These are phyloP conservation scores for Vidua macroura DNA, from an alignment of 2,113 vertebrate species.

Conservation along the genomic window DNA sequence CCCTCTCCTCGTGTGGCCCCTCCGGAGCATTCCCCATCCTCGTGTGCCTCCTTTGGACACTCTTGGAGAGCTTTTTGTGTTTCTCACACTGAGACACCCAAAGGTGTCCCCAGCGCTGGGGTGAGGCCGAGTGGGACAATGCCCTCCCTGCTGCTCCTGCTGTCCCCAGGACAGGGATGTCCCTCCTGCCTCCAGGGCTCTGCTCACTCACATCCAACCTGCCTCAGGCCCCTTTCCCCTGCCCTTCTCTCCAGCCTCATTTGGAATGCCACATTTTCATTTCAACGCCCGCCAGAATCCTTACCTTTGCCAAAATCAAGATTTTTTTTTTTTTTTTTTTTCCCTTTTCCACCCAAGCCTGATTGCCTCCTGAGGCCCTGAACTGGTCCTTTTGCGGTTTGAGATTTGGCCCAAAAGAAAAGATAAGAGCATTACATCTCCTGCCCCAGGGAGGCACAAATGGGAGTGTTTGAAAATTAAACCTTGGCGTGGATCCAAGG, in stretches of 20 bases:
- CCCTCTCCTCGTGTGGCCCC: neutral
- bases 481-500: neutral
- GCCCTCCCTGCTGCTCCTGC: neutral
- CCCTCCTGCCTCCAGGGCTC: neutral
- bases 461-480: neutral
- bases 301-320: neutral
- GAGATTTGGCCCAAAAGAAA: neutral
- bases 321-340: neutral
- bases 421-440: neutral
- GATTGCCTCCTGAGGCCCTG: neutral
- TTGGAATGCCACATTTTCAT: neutral
- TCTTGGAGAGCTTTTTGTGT: neutral
- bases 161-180: neutral
- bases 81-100: neutral
- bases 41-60: neutral
- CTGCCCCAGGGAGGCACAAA: conserved; percentile 5
- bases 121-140: neutral
- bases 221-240: neutral
- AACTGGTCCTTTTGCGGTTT: neutral
- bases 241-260: neutral
- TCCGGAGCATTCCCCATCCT: neutral
- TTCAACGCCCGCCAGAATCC: neutral
- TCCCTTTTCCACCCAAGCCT: neutral
- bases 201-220: no score
- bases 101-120: neutral